Conservation (phyloP, 2,797 vertebrate species). For the Silurus aristotelis region DNA sequence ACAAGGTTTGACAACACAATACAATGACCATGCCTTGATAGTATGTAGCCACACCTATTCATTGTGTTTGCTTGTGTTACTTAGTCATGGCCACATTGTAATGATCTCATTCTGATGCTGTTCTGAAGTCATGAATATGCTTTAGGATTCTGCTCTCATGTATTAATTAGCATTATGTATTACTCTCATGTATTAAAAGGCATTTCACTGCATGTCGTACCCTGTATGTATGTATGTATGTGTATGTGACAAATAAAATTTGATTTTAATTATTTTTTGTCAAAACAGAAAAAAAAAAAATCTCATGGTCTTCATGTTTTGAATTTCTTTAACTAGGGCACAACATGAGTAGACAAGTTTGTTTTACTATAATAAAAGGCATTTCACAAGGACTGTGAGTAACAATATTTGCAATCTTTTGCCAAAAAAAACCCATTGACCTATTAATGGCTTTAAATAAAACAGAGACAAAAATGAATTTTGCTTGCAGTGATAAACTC, state of each 20-base stretch:
- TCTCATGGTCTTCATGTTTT: too few relatives aligned
- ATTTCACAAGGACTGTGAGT: neutral
- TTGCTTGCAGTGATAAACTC: constrained; percentile 16
- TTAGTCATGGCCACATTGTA: neutral
- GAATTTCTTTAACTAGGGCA: neutral
- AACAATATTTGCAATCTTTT: neutral
- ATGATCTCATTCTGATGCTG: neutral
- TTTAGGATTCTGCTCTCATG: neutral
- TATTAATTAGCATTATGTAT: neutral
- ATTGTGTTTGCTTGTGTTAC: neutral
- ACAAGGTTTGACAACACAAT: neutral
- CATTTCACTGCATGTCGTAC: too few relatives aligned
- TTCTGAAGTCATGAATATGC: neutral
- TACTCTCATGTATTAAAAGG: neutral
- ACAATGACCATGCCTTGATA: neutral
- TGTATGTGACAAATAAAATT: too few relatives aligned
- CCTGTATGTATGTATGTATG: too few relatives aligned
- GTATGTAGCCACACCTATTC: neutral
- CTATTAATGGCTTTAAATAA: constrained; percentile 32
- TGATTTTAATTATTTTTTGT: neutral
- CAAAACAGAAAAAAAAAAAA: neutral
- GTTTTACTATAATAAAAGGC: neutral
- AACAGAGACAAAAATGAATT: neutral
- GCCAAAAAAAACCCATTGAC: neutral
- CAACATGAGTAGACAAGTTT: neutral